Conservation (phyloP, 2,113 vertebrate genomes). For the Puffinus mauretanicus region DNA sequence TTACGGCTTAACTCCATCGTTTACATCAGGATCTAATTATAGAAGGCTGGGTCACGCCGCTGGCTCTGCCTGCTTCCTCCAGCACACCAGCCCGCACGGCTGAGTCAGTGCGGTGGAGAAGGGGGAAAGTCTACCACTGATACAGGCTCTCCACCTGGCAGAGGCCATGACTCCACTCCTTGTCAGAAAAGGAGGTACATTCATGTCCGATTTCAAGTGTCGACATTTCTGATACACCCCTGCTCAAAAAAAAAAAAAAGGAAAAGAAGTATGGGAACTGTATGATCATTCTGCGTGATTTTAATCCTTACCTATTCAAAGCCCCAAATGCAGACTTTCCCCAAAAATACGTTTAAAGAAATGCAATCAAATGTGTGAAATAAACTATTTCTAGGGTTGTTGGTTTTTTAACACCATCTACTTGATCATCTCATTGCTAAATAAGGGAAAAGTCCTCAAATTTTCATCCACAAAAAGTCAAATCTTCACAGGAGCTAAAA, state of each 20-base stretch:
- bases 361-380: neutral
- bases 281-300: neutral
- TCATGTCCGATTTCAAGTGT: rapidly evolving
- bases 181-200: neutral
- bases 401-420: neutral
- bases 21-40: constrained; percentile 59
- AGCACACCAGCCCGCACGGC: neutral
- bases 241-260: neutral
- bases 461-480: neutral
- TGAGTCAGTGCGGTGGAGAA: neutral
- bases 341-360: neutral
- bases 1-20: neutral
- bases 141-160: neutral
- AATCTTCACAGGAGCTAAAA: neutral
- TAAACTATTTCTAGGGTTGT: neutral
- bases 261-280: neutral
- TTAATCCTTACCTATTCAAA: neutral
- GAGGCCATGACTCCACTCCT: neutral
- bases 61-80: neutral
- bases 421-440: neutral
- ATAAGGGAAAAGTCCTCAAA: neutral
- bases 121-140: neutral
- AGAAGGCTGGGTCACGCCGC: neutral
- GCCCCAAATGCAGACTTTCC: neutral
- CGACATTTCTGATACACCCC: neutral